phyloP scores from a whole-genome alignment of 1,140 invertebrate genomes.

The Hesperophylax magnus region DNA sequence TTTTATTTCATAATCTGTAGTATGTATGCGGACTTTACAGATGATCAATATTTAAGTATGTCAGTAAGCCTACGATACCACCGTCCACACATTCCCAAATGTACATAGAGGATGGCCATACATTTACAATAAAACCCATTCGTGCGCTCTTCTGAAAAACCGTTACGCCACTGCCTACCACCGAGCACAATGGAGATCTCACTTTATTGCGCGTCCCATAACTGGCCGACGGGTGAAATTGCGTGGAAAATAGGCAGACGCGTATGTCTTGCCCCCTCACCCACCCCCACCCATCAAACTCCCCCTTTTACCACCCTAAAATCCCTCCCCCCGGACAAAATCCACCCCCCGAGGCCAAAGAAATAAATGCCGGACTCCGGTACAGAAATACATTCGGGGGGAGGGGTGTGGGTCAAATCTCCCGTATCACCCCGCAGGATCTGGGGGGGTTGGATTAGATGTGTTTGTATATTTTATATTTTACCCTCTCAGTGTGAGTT shows the following conservation, averaged over 20 bases:
- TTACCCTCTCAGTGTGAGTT: not conserved
- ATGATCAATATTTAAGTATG: too few species aligned
- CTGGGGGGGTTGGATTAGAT: not conserved
- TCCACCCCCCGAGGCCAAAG: not conserved
- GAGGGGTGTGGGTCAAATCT: not conserved
- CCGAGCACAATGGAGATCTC: constrained; percentile 31
- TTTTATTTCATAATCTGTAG: too few species aligned
- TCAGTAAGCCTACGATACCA: too few species aligned
- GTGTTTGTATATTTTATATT: constrained; percentile 32
- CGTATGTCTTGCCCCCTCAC: constrained; percentile 29
- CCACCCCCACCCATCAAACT: not conserved
- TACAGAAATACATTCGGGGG: not conserved
- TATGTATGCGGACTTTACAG: too few species aligned
- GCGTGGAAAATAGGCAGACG: constrained; percentile 56
- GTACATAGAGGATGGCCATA: too few species aligned
- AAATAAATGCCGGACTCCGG: constrained; percentile 24
- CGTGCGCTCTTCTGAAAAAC: not conserved
- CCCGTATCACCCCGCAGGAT: not conserved
- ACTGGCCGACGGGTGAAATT: constrained; percentile 56
- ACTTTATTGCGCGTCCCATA: constrained; percentile 55
- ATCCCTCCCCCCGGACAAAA: too few species aligned
- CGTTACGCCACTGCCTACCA: not conserved
- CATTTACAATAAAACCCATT: not conserved
- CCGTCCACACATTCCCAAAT: too few species aligned
- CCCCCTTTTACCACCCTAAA: not conserved